Evolutionary conservation across 2,797 vertebrate genomes (phyloP).

Genomic region (Amphiprion clarkii): DNA sequence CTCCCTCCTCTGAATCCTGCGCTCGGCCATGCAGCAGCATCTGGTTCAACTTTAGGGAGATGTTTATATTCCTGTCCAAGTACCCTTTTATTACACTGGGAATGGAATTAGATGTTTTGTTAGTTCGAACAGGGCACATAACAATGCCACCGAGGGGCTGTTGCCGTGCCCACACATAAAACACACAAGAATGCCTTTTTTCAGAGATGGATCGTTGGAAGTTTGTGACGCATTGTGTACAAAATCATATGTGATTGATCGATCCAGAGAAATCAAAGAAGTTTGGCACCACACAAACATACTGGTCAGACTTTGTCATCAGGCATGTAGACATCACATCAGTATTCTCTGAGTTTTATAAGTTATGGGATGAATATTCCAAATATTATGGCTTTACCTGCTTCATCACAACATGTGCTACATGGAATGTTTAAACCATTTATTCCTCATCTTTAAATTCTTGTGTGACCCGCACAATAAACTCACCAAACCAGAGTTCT

Average conservation of each 20-base stretch:
- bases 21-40: constrained; percentile 79
- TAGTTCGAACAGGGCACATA: constrained; percentile 80
- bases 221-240: constrained; percentile 2
- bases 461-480: constrained; percentile 38
- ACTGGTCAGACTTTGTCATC: constrained; percentile 36
- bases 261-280: background rate
- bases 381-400: background rate
- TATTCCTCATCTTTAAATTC: constrained; percentile 45
- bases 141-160: constrained; percentile 70
- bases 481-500: constrained; percentile 36
- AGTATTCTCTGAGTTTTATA: background rate
- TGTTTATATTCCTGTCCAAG: constrained; percentile 87
- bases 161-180: constrained; percentile 57
- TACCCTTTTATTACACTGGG: constrained; percentile 85
- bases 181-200: constrained; percentile 3
- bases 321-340: constrained; percentile 33
- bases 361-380: constrained; percentile 3
- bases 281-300: background rate
- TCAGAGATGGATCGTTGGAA: background rate
- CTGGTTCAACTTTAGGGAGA: constrained; percentile 87
- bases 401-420: background rate
- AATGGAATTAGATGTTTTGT: constrained; percentile 86
- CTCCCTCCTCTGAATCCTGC: constrained; percentile 60
- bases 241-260: background rate
- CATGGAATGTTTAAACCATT: background rate